phyloP scores from a whole-genome alignment of 2,888 invertebrate species.

The Stenurella melanura region DNA sequence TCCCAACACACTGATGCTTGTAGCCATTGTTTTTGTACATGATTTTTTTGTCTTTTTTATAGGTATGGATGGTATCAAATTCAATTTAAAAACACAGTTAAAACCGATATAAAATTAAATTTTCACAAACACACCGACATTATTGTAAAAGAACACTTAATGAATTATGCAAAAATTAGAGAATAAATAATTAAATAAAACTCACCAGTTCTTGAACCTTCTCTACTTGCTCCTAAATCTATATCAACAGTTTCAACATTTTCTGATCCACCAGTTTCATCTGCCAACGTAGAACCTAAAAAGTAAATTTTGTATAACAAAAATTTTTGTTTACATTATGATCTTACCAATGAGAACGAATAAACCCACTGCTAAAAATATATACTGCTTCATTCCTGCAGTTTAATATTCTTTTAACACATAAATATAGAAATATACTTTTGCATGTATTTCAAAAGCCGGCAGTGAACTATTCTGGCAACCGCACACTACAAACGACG shows the following conservation, averaged over 20 bases:
- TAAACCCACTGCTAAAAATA: slow-evolving; percentile 63
- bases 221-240: slow-evolving; percentile 89
- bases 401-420: slow-evolving; percentile 40
- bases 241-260: slow-evolving; percentile 81
- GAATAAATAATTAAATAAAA: slow-evolving; percentile 47
- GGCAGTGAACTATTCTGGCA: neutral
- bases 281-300: slow-evolving; percentile 73
- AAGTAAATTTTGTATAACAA: neutral
- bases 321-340: slow-evolving; percentile 33
- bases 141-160: slow-evolving; percentile 68
- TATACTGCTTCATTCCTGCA: slow-evolving; percentile 67
- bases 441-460: neutral
- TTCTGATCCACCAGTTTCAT: slow-evolving; percentile 73
- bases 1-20: too few relatives aligned
- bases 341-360: slow-evolving; percentile 66
- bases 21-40: too few relatives aligned
- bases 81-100: slow-evolving; percentile 58
- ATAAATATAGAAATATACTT: slow-evolving; percentile 34
- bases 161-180: slow-evolving; percentile 69
- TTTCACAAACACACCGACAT: slow-evolving; percentile 74
- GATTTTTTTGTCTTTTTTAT: slow-evolving; percentile 30
- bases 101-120: slow-evolving; percentile 68
- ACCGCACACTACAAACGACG: slow-evolving; percentile 25
- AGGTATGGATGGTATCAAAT: slow-evolving; percentile 74
- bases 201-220: slow-evolving; percentile 92